Percentiles rank a stretch among this genome's conserved stretches.
phyloP scores from a whole-genome alignment of 1,140 invertebrate species.

The Stegodyphus dumicola region DNA sequence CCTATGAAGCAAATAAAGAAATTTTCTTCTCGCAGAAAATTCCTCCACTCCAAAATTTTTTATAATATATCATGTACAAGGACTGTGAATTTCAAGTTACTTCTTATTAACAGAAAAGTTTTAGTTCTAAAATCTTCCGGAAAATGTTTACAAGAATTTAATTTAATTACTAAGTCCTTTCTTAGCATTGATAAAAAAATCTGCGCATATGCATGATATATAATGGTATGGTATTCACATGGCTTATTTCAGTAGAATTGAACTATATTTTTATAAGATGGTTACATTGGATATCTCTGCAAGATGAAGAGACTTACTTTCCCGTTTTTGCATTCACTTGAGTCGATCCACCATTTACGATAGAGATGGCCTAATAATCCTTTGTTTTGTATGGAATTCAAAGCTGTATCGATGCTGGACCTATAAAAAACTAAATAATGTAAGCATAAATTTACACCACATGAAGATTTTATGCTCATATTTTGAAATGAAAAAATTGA shows the following conservation, averaged over 20 bases:
- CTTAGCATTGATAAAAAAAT: not conserved
- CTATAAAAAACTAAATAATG: not conserved
- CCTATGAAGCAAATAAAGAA: too few species aligned
- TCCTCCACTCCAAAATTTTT: too few species aligned
- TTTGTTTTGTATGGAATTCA: not conserved
- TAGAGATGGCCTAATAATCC: slow-evolving; percentile 32
- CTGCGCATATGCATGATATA: not conserved
- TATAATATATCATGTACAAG: too few species aligned
- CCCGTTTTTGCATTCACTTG: slow-evolving; percentile 18
- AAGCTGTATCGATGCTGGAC: not conserved
- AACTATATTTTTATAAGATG: not conserved
- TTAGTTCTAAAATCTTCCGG: not conserved
- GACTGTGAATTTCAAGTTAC: too few species aligned
- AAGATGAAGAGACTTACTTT: slow-evolving; percentile 1
- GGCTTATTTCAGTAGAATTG: too few species aligned
- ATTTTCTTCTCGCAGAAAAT: too few species aligned
- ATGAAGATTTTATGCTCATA: too few species aligned
- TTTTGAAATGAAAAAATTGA: too few species aligned
- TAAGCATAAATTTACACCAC: too few species aligned
- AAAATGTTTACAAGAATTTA: not conserved
- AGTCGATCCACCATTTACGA: slow-evolving; percentile 52
- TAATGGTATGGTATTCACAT: too few species aligned
- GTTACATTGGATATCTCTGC: not conserved
- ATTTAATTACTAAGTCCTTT: not conserved
- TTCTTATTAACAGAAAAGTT: too few species aligned